Evolutionary conservation across 2,113 vertebrate genomes (phyloP), one percentile per base, ranked within the genome.

Genomic region (Hiodon alosoides): DNA sequence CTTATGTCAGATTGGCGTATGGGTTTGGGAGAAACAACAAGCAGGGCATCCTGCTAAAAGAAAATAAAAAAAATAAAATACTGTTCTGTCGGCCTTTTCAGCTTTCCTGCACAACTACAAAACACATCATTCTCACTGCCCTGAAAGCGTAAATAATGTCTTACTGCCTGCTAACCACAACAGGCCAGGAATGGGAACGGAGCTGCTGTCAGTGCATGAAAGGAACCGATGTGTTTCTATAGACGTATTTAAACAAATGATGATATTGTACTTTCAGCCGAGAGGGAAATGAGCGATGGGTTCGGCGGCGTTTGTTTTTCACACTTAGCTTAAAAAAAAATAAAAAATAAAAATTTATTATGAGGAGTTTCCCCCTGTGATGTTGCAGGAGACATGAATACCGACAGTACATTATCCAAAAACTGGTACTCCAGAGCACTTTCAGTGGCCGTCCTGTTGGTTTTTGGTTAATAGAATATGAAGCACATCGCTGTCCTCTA

Each of bases 1-100:
- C 75, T 54, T 17, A 52, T 87, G 86, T 89, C 85, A 87, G 83
- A 84, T 85, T 71, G 69, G 83, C 75, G 77, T 76, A 70, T 54
- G 57, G 68, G 64, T 79, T 70, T 55, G 57, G 65, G 72, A 76
- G 74, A 71, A 83, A 87, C 82, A 84, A 81, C 80, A 84, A 84
- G 67, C 82, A 87, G 82, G 81, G 67, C 58, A 75, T 70, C 51
- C 57, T 16, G 52, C 57, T 72, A 65, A 72, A 79, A 31, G 2
- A 31, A 31, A 31, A 1, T 1, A 31, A 31, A 31, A 1, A 31
- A 31, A 31, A 31, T 31, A 31, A 31, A 72, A 57, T 57, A 68
- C 72, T 80, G 78, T 68, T 65, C 75, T 76, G 73, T 72, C 57
- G 64, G 71, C 66, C 52, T 11, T 54, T 72, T 52, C 66, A 69